Evolutionary conservation across 1,140 invertebrate genomes (phyloP).

Genomic region (Drosophila yakuba): DNA sequence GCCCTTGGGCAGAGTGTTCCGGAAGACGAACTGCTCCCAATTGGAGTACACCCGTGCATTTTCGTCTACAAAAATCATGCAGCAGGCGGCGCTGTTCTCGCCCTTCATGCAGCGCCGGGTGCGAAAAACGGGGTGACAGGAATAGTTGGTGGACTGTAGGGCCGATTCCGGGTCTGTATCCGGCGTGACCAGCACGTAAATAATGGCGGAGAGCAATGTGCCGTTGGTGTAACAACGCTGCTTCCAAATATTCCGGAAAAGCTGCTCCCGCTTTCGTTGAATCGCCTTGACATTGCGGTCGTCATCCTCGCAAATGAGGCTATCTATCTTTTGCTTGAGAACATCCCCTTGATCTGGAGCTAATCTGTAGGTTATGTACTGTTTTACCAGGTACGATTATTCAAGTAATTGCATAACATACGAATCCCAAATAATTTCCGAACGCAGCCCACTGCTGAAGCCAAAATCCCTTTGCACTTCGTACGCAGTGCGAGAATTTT

Average conservation of each 20-base stretch:
- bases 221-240: conserved; percentile 73
- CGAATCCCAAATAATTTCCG: conserved; percentile 79
- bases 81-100: conserved; percentile 66
- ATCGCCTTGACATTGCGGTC: conserved; percentile 23
- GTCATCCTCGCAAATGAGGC: conserved; percentile 42
- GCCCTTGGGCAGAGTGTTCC: conserved; percentile 68
- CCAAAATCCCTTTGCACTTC: conserved; percentile 80
- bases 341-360: conserved; percentile 57
- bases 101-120: conserved; percentile 67
- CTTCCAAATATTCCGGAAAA: conserved; percentile 72
- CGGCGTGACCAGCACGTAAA: conserved; percentile 72
- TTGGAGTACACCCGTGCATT: conserved; percentile 69
- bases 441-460: conserved; percentile 52
- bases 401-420: conserved; percentile 48
- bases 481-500: conserved; percentile 53
- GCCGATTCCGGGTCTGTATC: conserved; percentile 51
- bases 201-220: conserved; percentile 67
- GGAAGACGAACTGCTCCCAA: conserved; percentile 61
- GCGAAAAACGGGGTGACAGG: conserved; percentile 72
- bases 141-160: conserved; percentile 54
- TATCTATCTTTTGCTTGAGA: conserved; percentile 64
- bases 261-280: conserved; percentile 37
- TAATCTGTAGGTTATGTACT: conserved; percentile 30
- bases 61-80: conserved; percentile 80
- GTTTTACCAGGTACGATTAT: neutral